A percentile compares a stretch with the other conserved stretches of the same genome.
Evolutionary conservation across 2,888 invertebrate species (phyloP).

Genomic region (Dorcus hopei): DNA sequence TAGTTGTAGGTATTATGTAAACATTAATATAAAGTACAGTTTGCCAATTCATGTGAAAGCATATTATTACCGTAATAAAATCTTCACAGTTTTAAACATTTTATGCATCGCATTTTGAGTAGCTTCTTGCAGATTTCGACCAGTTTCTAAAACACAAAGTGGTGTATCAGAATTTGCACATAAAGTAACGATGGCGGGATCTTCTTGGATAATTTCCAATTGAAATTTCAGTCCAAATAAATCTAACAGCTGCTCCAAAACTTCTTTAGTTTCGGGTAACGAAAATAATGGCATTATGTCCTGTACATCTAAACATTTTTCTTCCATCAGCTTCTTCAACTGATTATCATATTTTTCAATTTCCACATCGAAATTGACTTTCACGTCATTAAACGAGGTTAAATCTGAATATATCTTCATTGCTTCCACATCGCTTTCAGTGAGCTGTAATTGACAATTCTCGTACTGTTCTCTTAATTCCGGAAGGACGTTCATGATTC

Average conservation of each 20-base stretch:
- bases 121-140: constrained; percentile 22
- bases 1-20: no score
- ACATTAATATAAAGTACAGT: no score
- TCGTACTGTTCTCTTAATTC: constrained; percentile 9
- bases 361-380: constrained; percentile 23
- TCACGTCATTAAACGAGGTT: not conserved
- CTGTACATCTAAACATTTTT: constrained; percentile 26
- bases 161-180: constrained; percentile 35
- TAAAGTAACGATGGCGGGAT: constrained; percentile 27
- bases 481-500: constrained; percentile 12
- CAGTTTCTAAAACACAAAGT: constrained; percentile 27
- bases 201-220: constrained; percentile 27
- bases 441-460: constrained; percentile 8
- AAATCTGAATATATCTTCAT: constrained; percentile 28
- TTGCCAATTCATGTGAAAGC: no score
- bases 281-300: constrained; percentile 20
- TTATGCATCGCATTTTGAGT: constrained; percentile 11
- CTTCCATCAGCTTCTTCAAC: constrained; percentile 33
- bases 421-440: constrained; percentile 24
- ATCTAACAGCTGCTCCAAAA: constrained; percentile 28
- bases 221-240: constrained; percentile 31
- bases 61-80: not conserved
- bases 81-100: not conserved
- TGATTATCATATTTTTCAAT: constrained; percentile 32
- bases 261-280: constrained; percentile 24